These are phyloP conservation scores for Cavia aperea DNA, from an alignment of 2,113 vertebrate genomes.

Conservation along the genomic window DNA sequence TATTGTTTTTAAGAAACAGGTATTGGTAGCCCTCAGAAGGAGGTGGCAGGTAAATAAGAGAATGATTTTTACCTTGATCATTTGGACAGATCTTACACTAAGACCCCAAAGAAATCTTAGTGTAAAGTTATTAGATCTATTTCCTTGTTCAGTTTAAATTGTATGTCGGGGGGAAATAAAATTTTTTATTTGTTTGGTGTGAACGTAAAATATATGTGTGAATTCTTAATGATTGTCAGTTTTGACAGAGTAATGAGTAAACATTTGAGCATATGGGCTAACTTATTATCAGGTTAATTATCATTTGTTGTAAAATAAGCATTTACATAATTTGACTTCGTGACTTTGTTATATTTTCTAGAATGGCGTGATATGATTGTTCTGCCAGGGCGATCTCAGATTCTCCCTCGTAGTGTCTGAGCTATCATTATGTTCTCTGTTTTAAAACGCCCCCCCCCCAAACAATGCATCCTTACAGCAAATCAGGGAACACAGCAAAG, in stretches of 20 bases:
- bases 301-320: not conserved
- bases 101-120: not conserved
- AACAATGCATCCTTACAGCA: not conserved
- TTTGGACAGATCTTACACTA: not conserved
- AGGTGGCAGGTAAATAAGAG: not conserved
- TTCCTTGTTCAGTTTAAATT: constrained; percentile 18
- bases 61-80: not conserved
- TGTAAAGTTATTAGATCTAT: not conserved
- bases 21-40: not conserved
- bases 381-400: not conserved
- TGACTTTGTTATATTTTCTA: not conserved
- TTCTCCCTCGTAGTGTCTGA: not conserved
- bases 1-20: not conserved
- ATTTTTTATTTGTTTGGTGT: not conserved
- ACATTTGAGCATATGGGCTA: not conserved
- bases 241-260: not conserved
- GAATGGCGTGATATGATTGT: not conserved
- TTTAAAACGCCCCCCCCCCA: not conserved
- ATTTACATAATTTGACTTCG: not conserved
- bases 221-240: not conserved
- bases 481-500: not conserved
- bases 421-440: not conserved
- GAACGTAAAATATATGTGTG: not conserved
- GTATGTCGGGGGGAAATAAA: not conserved
- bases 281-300: not conserved